Conservation (phyloP, 2,888 invertebrate species). For the Pristionchus exspectatus region DNA sequence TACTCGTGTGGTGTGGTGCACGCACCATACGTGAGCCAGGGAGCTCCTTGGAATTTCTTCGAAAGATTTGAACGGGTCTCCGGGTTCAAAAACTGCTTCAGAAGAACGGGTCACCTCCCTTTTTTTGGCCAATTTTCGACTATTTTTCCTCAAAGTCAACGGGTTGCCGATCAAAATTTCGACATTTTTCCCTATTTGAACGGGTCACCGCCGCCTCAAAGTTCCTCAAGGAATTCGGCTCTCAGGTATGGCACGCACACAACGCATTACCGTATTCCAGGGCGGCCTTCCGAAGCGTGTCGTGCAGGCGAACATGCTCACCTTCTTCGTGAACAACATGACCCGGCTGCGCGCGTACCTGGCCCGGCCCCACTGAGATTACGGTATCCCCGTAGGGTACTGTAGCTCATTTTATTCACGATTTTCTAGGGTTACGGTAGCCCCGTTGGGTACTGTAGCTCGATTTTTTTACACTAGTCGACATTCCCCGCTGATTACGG, state of each 20-base stretch:
- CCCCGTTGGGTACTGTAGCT: background rate
- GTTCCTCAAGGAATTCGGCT: too few relatives aligned
- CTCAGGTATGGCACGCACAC: too few relatives aligned
- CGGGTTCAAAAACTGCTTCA: too few relatives aligned
- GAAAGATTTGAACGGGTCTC: too few relatives aligned
- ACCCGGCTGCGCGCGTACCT: constrained; percentile 33
- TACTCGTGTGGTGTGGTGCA: background rate
- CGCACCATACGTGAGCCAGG: too few relatives aligned
- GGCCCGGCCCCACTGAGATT: background rate
- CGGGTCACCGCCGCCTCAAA: too few relatives aligned
- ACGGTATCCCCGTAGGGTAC: background rate
- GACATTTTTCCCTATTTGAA: too few relatives aligned
- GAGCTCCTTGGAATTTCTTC: too few relatives aligned
- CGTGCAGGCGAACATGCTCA: constrained; percentile 53
- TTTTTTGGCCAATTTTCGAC: too few relatives aligned
- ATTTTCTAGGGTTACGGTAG: background rate
- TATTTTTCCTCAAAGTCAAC: too few relatives aligned
- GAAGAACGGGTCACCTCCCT: too few relatives aligned
- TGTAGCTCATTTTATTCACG: background rate
- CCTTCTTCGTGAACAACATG: constrained; percentile 55
- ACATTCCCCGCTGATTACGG: background rate
- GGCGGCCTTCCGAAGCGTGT: constrained; percentile 53
- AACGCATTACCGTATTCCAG: background rate
- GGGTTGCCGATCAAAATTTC: too few relatives aligned
- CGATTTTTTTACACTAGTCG: background rate